Conservation (phyloP, 2,888 invertebrate genomes). For the Heteropelma amictum region DNA sequence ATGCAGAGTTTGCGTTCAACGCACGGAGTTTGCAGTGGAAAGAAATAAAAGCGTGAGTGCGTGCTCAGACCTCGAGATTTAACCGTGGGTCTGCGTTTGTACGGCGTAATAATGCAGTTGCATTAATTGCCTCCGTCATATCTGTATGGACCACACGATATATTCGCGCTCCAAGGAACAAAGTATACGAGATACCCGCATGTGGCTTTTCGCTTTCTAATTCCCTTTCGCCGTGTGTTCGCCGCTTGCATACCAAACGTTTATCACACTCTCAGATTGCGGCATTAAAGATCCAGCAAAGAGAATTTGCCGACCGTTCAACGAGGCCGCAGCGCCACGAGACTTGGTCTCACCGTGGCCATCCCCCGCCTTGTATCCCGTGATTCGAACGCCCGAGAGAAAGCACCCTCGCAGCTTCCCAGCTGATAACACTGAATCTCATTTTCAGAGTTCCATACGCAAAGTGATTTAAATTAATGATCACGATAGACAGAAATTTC, state of each 20-base stretch:
- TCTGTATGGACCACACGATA: background rate
- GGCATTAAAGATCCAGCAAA: conserved; percentile 78
- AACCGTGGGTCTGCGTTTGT: too few species aligned
- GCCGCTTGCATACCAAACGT: conserved; percentile 73
- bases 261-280: conserved; percentile 78
- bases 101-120: conserved; percentile 71
- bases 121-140: conserved; percentile 59
- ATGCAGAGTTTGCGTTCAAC: too few species aligned
- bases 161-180: conserved; percentile 22
- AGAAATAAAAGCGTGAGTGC: too few species aligned
- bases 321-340: conserved; percentile 1
- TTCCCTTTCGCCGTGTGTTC: conserved; percentile 74
- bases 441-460: conserved; percentile 43
- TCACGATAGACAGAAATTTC: conserved; percentile 28
- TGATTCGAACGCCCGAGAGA: conserved; percentile 22
- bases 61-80: too few species aligned
- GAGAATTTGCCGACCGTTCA: conserved; percentile 67
- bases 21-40: too few species aligned
- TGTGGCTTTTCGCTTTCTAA: conserved; percentile 67
- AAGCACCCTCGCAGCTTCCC: conserved; percentile 29
- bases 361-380: conserved; percentile 8
- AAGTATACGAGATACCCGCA: conserved; percentile 44
- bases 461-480: conserved; percentile 55
- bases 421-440: conserved; percentile 36
- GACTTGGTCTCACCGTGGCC: conserved; percentile 34